Evolutionary conservation across 2,797 vertebrate genomes (phyloP).

Genomic region (Limnodromus scolopaceus): DNA sequence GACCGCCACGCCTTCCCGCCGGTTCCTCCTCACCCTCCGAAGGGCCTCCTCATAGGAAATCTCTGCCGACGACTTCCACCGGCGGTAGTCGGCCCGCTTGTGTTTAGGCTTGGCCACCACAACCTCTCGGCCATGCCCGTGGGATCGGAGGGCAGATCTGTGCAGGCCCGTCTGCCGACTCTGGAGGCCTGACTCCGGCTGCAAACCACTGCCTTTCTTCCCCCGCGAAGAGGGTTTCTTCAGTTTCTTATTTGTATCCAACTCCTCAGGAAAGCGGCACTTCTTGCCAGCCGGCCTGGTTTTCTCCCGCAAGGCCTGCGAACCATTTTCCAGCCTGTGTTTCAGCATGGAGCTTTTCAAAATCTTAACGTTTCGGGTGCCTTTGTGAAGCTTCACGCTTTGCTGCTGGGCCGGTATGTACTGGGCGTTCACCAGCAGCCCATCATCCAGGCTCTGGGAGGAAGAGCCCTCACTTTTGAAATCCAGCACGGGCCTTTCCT

Average conservation of each 20-base stretch:
- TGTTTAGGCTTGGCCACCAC: conserved; percentile 90
- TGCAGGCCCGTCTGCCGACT: conserved; percentile 54
- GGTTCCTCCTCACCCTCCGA: conserved; percentile 78
- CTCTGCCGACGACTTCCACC: conserved; percentile 83
- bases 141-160: conserved; percentile 62
- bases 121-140: conserved; percentile 79
- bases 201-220: conserved; percentile 73
- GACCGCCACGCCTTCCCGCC: conserved; percentile 75
- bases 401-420: conserved; percentile 79
- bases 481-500: conserved; percentile 76
- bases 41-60: conserved; percentile 84
- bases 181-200: conserved; percentile 69
- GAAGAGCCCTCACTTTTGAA: conserved; percentile 84
- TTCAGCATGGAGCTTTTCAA: conserved; percentile 75
- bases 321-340: conserved; percentile 72
- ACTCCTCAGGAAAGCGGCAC: conserved; percentile 78
- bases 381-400: conserved; percentile 76
- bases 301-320: conserved; percentile 74
- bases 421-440: conserved; percentile 78
- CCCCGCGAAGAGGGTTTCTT: conserved; percentile 78
- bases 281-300: conserved; percentile 73
- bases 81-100: conserved; percentile 86
- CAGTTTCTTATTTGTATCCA: conserved; percentile 78
- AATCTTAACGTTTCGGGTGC: conserved; percentile 76
- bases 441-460: conserved; percentile 85